These are phyloP conservation scores for Anabas testudineus DNA, from an alignment of 2,797 vertebrate species.

Conservation along the genomic window DNA sequence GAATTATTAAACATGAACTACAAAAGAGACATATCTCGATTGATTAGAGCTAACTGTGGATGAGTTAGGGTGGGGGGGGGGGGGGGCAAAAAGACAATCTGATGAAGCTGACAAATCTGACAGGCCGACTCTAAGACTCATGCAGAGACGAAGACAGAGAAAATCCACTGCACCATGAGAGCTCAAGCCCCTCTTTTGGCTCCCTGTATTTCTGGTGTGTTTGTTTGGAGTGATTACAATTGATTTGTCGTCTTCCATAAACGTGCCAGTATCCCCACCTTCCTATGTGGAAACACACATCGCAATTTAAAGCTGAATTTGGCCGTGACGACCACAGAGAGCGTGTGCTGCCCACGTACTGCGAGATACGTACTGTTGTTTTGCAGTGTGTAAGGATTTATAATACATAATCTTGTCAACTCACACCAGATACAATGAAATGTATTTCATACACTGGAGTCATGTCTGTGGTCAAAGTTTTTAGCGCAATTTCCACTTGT, in stretches of 20 bases:
- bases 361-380: no score
- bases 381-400: not conserved
- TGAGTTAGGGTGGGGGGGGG: not conserved
- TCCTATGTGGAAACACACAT: not conserved
- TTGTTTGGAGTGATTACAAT: conserved; percentile 31
- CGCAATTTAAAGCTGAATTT: not conserved
- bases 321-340: not conserved
- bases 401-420: not conserved
- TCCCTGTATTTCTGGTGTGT: not conserved
- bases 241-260: conserved; percentile 8
- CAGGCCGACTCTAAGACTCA: conserved; percentile 11
- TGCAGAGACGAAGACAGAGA: conserved; percentile 22
- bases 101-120: conserved; percentile 5
- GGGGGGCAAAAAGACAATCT: conserved; percentile 12
- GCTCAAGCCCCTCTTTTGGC: conserved; percentile 4
- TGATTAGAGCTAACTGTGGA: conserved; percentile 3
- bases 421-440: not conserved
- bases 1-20: conserved; percentile 63
- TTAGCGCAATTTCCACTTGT: not conserved
- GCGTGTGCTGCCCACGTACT: not conserved
- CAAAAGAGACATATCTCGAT: conserved; percentile 8
- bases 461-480: no score
- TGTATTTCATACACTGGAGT: not conserved
- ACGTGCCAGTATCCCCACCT: not conserved
- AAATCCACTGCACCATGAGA: conserved; percentile 11